These are phyloP conservation scores for Helicoverpa assulta DNA, from an alignment of 2,888 invertebrate genomes.

Conservation along the genomic window DNA sequence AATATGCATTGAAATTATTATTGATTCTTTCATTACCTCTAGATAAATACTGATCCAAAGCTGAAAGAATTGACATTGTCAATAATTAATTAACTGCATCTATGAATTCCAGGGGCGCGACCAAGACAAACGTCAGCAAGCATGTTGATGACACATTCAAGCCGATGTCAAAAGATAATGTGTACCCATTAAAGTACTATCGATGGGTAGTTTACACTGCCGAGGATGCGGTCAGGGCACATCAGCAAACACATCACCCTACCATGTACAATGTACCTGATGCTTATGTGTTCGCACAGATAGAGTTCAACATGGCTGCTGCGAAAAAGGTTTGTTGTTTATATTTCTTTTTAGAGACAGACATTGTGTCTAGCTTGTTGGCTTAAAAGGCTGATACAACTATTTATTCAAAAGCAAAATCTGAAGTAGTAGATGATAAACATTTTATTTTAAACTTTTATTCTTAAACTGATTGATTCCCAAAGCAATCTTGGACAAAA, in stretches of 20 bases:
- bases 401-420: too few relatives aligned
- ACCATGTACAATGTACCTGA: conserved; percentile 94
- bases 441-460: too few relatives aligned
- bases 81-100: conserved; percentile 1
- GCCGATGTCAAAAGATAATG: conserved; percentile 86
- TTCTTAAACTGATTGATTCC: too few relatives aligned
- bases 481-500: too few relatives aligned
- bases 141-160: conserved; percentile 90
- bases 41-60: too few relatives aligned
- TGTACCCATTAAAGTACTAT: conserved; percentile 92
- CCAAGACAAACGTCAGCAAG: conserved; percentile 81
- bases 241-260: conserved; percentile 95
- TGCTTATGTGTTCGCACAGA: conserved; percentile 92
- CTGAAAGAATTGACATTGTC: too few relatives aligned
- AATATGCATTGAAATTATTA: too few relatives aligned
- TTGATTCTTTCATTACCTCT: too few relatives aligned
- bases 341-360: conserved; percentile 68
- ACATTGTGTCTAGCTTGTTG: conserved; percentile 65
- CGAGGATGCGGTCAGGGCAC: conserved; percentile 93
- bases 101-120: conserved; percentile 69
- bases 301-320: conserved; percentile 95
- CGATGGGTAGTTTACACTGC: conserved; percentile 91
- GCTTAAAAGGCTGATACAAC: too few relatives aligned
- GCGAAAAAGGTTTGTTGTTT: conserved; percentile 89
- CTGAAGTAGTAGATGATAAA: too few relatives aligned